Percentiles rank a stretch among this genome's conserved stretches.
Conservation (phyloP, 2,113 vertebrate species). For the Poicephalus meyeri region DNA sequence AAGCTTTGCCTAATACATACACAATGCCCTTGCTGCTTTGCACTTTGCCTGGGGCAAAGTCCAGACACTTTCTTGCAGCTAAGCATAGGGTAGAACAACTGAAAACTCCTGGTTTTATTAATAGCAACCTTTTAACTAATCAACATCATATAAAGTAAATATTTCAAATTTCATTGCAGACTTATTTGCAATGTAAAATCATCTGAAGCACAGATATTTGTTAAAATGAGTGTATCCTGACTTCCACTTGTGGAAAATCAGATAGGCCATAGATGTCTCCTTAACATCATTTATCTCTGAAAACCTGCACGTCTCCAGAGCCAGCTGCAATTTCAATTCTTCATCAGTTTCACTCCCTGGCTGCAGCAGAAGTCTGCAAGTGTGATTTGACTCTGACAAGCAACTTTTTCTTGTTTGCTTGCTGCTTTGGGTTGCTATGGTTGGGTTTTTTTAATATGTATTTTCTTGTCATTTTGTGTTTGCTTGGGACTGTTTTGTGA, state of each 20-base stretch:
- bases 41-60: background rate
- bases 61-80: background rate
- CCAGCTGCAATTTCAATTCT: background rate
- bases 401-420: background rate
- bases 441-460: background rate
- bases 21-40: background rate
- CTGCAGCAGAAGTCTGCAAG: background rate
- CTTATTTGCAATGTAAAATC: background rate
- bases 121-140: background rate
- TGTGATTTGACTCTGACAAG: background rate
- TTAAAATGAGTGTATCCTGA: background rate
- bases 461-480: background rate
- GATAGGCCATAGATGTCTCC: background rate
- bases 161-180: background rate
- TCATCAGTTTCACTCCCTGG: background rate
- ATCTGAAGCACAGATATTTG: background rate
- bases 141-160: background rate
- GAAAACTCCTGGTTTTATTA: background rate
- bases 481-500: background rate
- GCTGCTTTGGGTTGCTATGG: background rate
- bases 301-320: background rate
- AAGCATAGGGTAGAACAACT: background rate
- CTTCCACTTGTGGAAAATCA: background rate
- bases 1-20: no score
- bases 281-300: background rate